Base-by-base conservation (phyloP, 2,113 vertebrate species). In the Illadopsis cleaveri region DNA sequence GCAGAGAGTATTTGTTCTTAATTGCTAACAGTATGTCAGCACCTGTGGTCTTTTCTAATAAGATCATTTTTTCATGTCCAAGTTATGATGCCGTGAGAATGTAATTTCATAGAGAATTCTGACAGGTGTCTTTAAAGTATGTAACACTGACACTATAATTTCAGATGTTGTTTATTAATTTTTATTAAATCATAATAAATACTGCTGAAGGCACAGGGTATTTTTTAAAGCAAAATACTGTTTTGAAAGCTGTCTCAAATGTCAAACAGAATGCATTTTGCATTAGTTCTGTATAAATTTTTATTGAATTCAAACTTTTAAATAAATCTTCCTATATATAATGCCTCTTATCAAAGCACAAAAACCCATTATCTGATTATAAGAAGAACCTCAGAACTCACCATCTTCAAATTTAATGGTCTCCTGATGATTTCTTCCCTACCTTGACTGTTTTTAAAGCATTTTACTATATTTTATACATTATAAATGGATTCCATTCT, bases 401-500 rank as follows among this genome's bases (percentile, higher is more conserved):
- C 91, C 94, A 92, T 96, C 96, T 98, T 97, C 95, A 95, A 95
- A 97, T 97, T 98, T 98, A 98, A 98, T 98, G 98, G 97, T 97
- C 95, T 98, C 86, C 88, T 98, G 95, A 97, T 97, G 96, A 95
- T 97, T 97, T 97, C 83, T 89, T 82, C 78, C 64, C 90, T 95
- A 91, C 88, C 84, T 96, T 95, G 91, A 96, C 94, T 97, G 96
- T 98, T 98, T 98, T 98, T 94, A 97, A 98, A 97, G 96, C 91
- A 97, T 98, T 98, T 98, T 97, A 95, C 92, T 93, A 89, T 98
- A 98, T 98, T 98, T 98, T 98, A 97, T 98, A 97, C 95, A 94
- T 98, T 98, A 98, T 98, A 98, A 98, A 98, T 98, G 96, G 93
- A 98, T 98, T 98, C 96, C 98, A 97, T 98, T 98, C 97, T 97